Percentiles rank a stretch among this genome's conserved stretches.
Conservation (phyloP, 2,113 vertebrate genomes). For the Octodon degus region DNA sequence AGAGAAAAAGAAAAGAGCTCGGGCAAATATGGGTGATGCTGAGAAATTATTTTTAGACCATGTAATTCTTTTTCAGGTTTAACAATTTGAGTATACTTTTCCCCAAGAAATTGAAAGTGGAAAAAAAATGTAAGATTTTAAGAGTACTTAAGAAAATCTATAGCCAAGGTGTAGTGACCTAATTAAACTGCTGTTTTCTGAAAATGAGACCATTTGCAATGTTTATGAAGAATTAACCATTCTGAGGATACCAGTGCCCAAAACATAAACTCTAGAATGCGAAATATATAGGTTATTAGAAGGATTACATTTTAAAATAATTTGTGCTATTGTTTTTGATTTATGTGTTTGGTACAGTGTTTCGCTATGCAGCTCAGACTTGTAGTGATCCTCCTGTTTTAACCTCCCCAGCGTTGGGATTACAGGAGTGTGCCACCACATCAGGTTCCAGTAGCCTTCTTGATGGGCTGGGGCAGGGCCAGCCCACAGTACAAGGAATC, state of each 20-base stretch:
- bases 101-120: conserved; percentile 3
- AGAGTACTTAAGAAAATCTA: neutral
- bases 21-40: neutral
- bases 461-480: too few species aligned
- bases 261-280: conserved; percentile 28
- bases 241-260: neutral
- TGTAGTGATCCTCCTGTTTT: too few species aligned
- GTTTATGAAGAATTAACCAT: conserved; percentile 43
- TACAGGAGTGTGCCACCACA: too few species aligned
- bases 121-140: conserved; percentile 21
- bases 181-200: conserved; percentile 42
- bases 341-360: too few species aligned
- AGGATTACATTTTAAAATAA: conserved; percentile 49
- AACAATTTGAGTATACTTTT: conserved; percentile 41
- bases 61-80: neutral
- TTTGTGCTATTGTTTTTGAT: neutral
- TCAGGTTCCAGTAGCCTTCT: too few species aligned
- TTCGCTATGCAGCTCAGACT: too few species aligned
- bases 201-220: conserved; percentile 54
- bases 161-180: neutral
- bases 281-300: neutral
- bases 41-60: neutral
- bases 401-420: too few species aligned
- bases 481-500: too few species aligned
- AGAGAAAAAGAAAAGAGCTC: neutral